Evolutionary conservation across 1,140 invertebrate species (phyloP).

Genomic region (Trachymyrmex cornetzi): DNA sequence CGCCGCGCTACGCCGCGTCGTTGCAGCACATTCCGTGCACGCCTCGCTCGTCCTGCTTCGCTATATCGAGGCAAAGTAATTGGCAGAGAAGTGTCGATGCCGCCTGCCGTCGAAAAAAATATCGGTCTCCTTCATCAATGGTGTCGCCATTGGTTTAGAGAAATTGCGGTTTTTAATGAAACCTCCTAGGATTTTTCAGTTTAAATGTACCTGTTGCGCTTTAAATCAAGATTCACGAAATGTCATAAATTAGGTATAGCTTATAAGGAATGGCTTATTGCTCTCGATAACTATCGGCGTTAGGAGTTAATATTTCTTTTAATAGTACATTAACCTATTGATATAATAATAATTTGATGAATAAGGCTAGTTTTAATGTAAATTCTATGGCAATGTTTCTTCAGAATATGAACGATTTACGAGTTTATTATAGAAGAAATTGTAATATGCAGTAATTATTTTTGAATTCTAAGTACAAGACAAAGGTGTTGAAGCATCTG

Average conservation of each 20-base stretch:
- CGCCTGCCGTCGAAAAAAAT: neutral
- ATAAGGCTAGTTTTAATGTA: neutral
- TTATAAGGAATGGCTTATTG: neutral
- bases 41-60: conserved; percentile 56
- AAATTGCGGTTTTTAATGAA: conserved; percentile 8
- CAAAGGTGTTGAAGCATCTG: neutral
- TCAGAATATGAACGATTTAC: neutral
- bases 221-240: neutral
- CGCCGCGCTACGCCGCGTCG: conserved; percentile 10
- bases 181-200: conserved; percentile 20
- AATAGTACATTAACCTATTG: too few relatives aligned
- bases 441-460: neutral
- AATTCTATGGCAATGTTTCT: neutral
- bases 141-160: conserved; percentile 9
- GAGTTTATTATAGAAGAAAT: neutral
- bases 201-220: neutral
- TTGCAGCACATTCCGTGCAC: conserved; percentile 65
- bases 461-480: neutral
- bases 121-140: conserved; percentile 22
- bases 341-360: neutral
- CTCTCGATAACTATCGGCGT: neutral
- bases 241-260: conserved; percentile 9
- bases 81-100: conserved; percentile 38
- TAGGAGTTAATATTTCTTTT: conserved; percentile 2
- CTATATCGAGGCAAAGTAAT: conserved; percentile 38